Base-by-base conservation (phyloP, 2,113 vertebrate species). In the Plestiodon gilberti region DNA sequence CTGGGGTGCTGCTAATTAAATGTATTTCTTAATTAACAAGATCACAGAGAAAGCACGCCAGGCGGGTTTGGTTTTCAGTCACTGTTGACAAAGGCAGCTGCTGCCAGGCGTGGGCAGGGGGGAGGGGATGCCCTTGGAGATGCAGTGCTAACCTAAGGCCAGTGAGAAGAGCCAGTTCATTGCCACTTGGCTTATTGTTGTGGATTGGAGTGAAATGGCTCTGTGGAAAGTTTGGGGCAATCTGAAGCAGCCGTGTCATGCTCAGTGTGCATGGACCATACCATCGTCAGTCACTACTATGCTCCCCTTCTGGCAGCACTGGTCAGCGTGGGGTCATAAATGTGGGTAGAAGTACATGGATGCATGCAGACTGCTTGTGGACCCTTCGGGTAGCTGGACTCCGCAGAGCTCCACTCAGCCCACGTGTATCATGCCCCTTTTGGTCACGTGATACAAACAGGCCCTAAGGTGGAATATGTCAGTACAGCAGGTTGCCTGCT, bases 1-100 rank as follows among this genome's bases (percentile, higher is more conserved):
- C 95, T 94, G 95, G 95, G 93, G 92, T 92, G 94, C 95, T 89
- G 93, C 92, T 95, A 95, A 95, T 95, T 94, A 95, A 95, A 95
- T 95, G 93, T 93, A 94, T 93, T 94, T 95, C 93, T 95, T 95
- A 95, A 95, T 94, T 94, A 95, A 95, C 93, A 90, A 92, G 95
- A 93, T 95, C 93, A 83, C 91, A 93, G 94, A 70, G 88, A 89
- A 87, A 93, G 89, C 85, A 92, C 81, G 90, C 94, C 94, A 89
- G 93, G 88, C 85, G 0, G 2, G 88, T 90, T 62, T 33, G 93
- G 89, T 90, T 93, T 64, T 95, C 95, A 82, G 88, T 94, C 95
- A 93, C 9, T 20, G 93, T 93, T 89, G 88, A 81, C 92, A 85
- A 78, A 89, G 90, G 88, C 95, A 95, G 95, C 92, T 94, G 95